phyloP scores from a whole-genome alignment of 2,797 vertebrate species.

The Toxotes lorentzi region DNA sequence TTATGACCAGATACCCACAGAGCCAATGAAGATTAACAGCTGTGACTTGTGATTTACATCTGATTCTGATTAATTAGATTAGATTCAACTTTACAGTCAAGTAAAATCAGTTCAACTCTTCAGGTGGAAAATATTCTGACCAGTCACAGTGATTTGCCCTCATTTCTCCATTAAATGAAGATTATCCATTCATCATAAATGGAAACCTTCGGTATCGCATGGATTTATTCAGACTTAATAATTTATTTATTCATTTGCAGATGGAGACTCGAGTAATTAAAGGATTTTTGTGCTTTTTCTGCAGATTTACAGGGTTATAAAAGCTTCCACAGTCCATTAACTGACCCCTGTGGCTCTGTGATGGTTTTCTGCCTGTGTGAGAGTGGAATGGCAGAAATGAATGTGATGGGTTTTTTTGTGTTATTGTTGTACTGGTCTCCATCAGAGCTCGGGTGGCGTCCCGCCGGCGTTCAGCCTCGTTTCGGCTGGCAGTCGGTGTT shows the following conservation, averaged over 20 bases:
- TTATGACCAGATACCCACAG: too few relatives aligned
- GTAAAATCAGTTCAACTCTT: neutral
- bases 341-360: conserved; percentile 12
- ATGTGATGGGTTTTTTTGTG: neutral
- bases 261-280: conserved; percentile 25
- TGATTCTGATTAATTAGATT: neutral
- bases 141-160: neutral
- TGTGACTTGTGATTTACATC: too few relatives aligned
- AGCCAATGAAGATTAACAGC: too few relatives aligned
- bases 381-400: neutral
- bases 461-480: neutral
- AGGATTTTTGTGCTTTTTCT: conserved; percentile 14
- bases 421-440: neutral
- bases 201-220: neutral
- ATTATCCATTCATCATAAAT: neutral
- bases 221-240: neutral
- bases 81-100: neutral
- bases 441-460: conserved; percentile 5
- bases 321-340: conserved; percentile 46
- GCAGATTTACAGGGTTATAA: conserved; percentile 31
- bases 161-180: too few relatives aligned
- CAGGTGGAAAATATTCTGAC: neutral
- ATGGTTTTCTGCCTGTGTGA: neutral
- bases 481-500: neutral
- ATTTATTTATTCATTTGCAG: conserved; percentile 33